phyloP scores from a whole-genome alignment of 2,888 invertebrate genomes.

The Sinhomidia bicolor region DNA sequence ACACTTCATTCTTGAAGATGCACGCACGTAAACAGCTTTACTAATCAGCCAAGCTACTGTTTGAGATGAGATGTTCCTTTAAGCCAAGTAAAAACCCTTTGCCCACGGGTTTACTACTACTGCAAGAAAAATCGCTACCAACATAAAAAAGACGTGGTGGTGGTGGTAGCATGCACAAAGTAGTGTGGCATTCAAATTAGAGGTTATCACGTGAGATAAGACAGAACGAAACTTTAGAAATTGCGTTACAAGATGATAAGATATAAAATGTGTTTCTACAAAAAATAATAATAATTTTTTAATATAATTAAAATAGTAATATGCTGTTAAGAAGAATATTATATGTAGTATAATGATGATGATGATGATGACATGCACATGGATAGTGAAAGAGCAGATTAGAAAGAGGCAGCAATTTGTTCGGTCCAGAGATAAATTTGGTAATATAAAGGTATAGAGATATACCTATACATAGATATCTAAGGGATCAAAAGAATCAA shows the following conservation, averaged over 20 bases:
- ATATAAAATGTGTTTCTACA: not conserved
- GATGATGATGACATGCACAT: not conserved
- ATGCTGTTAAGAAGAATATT: too few relatives aligned
- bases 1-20: conserved; percentile 12
- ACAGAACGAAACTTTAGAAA: conserved; percentile 1
- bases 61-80: not conserved
- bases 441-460: not conserved
- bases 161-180: too few relatives aligned
- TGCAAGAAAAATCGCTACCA: not conserved
- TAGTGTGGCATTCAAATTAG: not conserved
- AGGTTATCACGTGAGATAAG: conserved; percentile 18
- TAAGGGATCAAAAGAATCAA: conserved; percentile 22
- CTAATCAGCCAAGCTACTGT: conserved; percentile 62
- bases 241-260: not conserved
- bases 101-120: not conserved
- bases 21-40: conserved; percentile 14
- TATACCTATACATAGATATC: not conserved
- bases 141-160: not conserved
- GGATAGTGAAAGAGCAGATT: not conserved
- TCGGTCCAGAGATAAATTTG: conserved; percentile 14
- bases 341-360: not conserved
- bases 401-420: not conserved
- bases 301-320: conserved; percentile 12
- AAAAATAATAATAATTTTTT: not conserved
- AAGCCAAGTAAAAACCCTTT: not conserved